phyloP scores from a whole-genome alignment of 2,888 invertebrate species.

The Zaprionus bogoriensis region DNA sequence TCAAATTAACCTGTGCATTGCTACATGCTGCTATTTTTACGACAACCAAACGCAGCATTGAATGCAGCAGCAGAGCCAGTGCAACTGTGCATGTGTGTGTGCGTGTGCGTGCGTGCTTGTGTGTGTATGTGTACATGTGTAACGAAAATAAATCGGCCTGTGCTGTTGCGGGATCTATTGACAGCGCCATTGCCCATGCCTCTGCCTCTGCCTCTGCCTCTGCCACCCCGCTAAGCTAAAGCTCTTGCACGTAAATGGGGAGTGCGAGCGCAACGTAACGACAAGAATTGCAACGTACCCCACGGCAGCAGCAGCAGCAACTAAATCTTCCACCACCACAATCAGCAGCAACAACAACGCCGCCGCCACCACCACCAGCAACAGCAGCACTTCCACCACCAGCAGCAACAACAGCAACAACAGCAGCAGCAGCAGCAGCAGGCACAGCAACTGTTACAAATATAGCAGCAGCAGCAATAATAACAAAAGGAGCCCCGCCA shows the following conservation, averaged over 20 bases:
- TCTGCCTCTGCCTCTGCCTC: slow-evolving; percentile 2
- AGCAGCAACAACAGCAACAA: slow-evolving; percentile 24
- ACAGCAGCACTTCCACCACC: slow-evolving; percentile 44
- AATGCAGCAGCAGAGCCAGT: slow-evolving; percentile 21
- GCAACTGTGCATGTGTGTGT: slow-evolving; percentile 11
- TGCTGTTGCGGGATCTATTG: slow-evolving; percentile 39
- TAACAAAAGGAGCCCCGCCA: slow-evolving; percentile 46
- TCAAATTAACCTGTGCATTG: slow-evolving; percentile 10
- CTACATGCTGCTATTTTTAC: slow-evolving; percentile 29
- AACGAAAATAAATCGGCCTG: slow-evolving; percentile 67
- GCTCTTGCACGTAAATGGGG: slow-evolving; percentile 36
- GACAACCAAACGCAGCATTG: slow-evolving; percentile 11
- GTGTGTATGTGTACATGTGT: slow-evolving; percentile 40
- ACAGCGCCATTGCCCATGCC: slow-evolving; percentile 2
- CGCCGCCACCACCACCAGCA: slow-evolving; percentile 19
- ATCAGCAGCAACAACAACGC: slow-evolving; percentile 21
- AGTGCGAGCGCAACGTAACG: slow-evolving; percentile 24
- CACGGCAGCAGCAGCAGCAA: slow-evolving; percentile 43
- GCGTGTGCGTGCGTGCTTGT: slow-evolving; percentile 18
- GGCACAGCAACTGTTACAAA: slow-evolving; percentile 59
- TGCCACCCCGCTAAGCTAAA: slow-evolving; percentile 51
- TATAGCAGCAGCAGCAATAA: slow-evolving; percentile 34
- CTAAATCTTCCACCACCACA: slow-evolving; percentile 52
- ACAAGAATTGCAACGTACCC: slow-evolving; percentile 57
- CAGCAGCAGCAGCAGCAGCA: slow-evolving; percentile 32